Conservation (phyloP, 2,888 invertebrate genomes). For the Gasteruption jaculator region DNA sequence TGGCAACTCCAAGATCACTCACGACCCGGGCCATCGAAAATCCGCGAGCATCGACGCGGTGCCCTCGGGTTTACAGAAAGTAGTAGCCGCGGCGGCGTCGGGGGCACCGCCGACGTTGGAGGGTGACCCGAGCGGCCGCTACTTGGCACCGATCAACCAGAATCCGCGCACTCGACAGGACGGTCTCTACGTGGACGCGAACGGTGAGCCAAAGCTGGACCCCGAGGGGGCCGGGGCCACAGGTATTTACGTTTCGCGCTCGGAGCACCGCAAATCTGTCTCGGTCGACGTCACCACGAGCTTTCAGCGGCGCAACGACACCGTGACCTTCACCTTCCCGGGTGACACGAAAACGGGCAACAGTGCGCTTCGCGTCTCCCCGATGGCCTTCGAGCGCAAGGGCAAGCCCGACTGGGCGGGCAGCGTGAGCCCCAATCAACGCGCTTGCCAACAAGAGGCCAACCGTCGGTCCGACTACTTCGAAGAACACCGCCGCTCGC, state of each 20-base stretch:
- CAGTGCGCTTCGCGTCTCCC: conserved; percentile 35
- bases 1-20: conserved; percentile 46
- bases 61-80: conserved; percentile 28
- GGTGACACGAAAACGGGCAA: conserved; percentile 36
- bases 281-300: conserved; percentile 42
- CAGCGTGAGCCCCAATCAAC: conserved; percentile 44
- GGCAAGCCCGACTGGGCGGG: conserved; percentile 43
- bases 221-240: conserved; percentile 33
- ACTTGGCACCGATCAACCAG: conserved; percentile 36
- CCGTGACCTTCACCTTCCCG: conserved; percentile 44
- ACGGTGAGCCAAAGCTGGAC: conserved; percentile 37
- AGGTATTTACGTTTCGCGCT: conserved; percentile 39
- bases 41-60: conserved; percentile 37
- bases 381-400: conserved; percentile 43
- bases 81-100: conserved; percentile 29
- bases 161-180: conserved; percentile 46
- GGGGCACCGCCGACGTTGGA: conserved; percentile 22
- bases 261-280: conserved; percentile 44
- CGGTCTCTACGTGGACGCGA: conserved; percentile 43
- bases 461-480: conserved; percentile 47
- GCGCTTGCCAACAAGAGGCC: conserved; percentile 37
- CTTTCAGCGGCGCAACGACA: conserved; percentile 43
- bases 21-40: conserved; percentile 40
- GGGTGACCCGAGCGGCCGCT: conserved; percentile 37
- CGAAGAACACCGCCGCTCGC: conserved; percentile 46